Evolutionary conservation across 2,797 vertebrate genomes (phyloP), one percentile per base, ranked within the genome.

Genomic region (Cercopithecus petaurista): DNA sequence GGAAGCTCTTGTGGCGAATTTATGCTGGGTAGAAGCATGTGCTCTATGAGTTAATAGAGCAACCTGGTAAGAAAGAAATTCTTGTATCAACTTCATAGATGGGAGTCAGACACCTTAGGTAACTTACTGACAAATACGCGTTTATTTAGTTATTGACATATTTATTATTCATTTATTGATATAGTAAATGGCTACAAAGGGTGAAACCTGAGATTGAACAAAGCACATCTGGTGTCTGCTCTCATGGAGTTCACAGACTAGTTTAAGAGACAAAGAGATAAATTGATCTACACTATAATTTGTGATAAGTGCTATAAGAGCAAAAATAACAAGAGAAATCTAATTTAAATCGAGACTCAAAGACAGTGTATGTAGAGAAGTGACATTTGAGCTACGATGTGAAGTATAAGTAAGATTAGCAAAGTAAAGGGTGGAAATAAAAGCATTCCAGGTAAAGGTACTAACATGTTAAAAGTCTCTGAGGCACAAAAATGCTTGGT

Each of bases 51-150:
- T 91, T 91, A 19, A 88, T 26, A 50, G 9, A 92, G 86, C 61
- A 84, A 93, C 19, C 24, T 67, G 21, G 1, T 90, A 80, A 87
- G 30, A 48, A 77, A 92, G 52, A 96, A 77, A 95, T 87, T 90
- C 50, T 41, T 88, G 33, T 4, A 12, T 12, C 2, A 93, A 5
- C 57, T 80, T 95, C 41, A 70, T 4, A 85, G 30, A 36, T 81
- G 77, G 76, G 30, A 81, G 30, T 77, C 33, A 77, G 22, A 88
- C 15, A 64, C 0, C 43, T 52, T 67, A 57, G 12, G 28, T 76
- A 76, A 72, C 24, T 73, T 64, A 5, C 7, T 77, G 39, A 75
- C 46, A 82, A 79, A 77, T 6, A 64, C 2, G 21, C 22, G 75
- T 41, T 46, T 41, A 75, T 64, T 80, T 80, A 81, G 73, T 50